Conservation (phyloP, 2,113 vertebrate genomes). For the Anhinga rufa region DNA sequence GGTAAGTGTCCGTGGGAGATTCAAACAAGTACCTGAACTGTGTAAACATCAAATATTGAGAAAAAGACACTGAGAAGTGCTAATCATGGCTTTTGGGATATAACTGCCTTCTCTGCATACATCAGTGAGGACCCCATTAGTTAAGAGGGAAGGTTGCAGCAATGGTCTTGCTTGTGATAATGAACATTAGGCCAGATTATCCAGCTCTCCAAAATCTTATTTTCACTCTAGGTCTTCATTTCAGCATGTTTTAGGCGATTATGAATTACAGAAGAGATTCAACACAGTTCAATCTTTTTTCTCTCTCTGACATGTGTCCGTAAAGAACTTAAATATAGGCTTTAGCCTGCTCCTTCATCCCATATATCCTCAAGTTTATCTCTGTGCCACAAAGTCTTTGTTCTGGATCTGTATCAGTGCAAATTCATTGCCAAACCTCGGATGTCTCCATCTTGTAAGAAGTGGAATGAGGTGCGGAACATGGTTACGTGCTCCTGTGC, state of each 20-base stretch:
- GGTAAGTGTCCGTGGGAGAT: background rate
- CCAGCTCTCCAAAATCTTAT: background rate
- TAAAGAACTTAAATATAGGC: background rate
- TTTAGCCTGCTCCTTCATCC: background rate
- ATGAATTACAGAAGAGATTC: background rate
- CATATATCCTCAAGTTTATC: background rate
- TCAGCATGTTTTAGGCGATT: background rate
- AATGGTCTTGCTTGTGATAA: background rate
- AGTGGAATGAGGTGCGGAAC: background rate
- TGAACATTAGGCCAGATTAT: background rate
- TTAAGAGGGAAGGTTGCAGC: background rate
- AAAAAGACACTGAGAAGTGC: background rate
- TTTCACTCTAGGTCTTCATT: background rate
- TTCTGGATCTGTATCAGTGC: background rate
- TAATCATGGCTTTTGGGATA: background rate
- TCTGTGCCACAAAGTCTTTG: background rate
- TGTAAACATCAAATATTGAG: background rate
- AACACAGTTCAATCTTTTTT: background rate
- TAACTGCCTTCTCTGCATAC: background rate
- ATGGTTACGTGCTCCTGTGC: fast-evolving
- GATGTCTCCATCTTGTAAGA: background rate
- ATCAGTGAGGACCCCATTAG: background rate
- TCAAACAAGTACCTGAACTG: background rate
- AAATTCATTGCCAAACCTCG: background rate
- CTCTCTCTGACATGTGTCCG: background rate